Evolutionary conservation across 35 echinoderm and acorn worm genomes (phyloP), one percentile per base, ranked within the genome.

Genomic region (Hemicentrotus pulcherrimus): DNA sequence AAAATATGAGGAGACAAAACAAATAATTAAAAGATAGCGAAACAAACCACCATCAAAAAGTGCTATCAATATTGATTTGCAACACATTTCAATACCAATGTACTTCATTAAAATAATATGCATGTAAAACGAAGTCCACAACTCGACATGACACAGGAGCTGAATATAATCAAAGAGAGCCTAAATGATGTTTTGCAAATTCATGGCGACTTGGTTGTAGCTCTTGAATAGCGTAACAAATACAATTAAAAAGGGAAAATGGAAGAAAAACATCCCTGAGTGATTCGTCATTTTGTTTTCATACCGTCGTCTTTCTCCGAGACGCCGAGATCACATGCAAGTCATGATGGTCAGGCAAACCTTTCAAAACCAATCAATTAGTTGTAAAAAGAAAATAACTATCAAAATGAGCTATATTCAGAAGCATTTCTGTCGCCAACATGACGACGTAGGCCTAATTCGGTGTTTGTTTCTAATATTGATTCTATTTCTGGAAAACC

Each of bases 231-330:
- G 65, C 65, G 65, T 78, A 78, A 24, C 0, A 78, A 78, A 78
- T 28, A 78, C 65, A 78, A 78, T 78, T 78, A 78, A 78, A 70
- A 78, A 78, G 19, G 65, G 5, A 28, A 78, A 78, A 78, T 78
- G 65, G 65, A 78, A n/a, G 65, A 28, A 78, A 78, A 78, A 28
- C 65, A 78, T 78, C 65, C 65, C 24, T 7, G 28, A 78, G 65
- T n/a, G 65, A 78, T 78, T 78, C 65, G 65, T 78, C 65, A 78
- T 78, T 78, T 78, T 78, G 65, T 78, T 78, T 78, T 78, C 65
- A 28, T 28, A 22, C 22, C 19, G 65, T 78, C 65, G 65, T 78
- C 65, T 78, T 78, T 6, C 19, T n/a, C 24, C 65, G 4, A 22
- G 65, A 78, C 65, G 65, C 65, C 28, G 65, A 78, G 65, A 78